Evolutionary conservation across 35 echinoderm and acorn worm genomes (phyloP), one percentile per base, ranked within the genome.

Genomic region (Diadema setosum): DNA sequence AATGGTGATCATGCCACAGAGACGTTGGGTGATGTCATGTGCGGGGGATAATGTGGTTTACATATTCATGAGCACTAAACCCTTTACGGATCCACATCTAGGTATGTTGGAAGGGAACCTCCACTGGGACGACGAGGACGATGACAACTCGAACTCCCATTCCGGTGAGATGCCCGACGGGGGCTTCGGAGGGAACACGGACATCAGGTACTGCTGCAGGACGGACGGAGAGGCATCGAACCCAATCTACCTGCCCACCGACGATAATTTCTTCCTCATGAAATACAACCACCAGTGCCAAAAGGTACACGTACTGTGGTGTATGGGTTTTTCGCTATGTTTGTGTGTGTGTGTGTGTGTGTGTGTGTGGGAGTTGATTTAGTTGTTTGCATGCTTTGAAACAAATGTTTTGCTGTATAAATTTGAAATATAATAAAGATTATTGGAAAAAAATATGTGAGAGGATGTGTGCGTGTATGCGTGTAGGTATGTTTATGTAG

Each of bases 121-220:
- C 43, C 40, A 87, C 23, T 95, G 93, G 93, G 93, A 95, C 35
- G 93, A 95, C 45, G 88, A 95, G 44, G 89, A 95, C 65, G n/a
- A 48, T 34, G 40, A 70, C 55, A 90, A 95, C 25, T 42, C 39
- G 2, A 95, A 95, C 50, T 32, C 24, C 18, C 43, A 39, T 52
- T 69, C 55, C 0, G 93, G 93, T 17, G 57, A 75, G 7, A 12
- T 91, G 27, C 93, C 93, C 2, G 83, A 86, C 20, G 93, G 93
- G 39, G 58, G 41, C 30, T 95, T 87, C 82, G 70, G 83, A 46
- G 39, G 84, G 33, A 80, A 95, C 49, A 95, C 93, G 2, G 16
- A 42, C 12, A 91, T 95, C 52, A 87, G 74, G 37, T 95, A 86
- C 82, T 95, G 93, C 45, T 95, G 93, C 29, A 27, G 89, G 5